Conservation (phyloP, 2,888 invertebrate genomes). For the Crepidodera aurea region DNA sequence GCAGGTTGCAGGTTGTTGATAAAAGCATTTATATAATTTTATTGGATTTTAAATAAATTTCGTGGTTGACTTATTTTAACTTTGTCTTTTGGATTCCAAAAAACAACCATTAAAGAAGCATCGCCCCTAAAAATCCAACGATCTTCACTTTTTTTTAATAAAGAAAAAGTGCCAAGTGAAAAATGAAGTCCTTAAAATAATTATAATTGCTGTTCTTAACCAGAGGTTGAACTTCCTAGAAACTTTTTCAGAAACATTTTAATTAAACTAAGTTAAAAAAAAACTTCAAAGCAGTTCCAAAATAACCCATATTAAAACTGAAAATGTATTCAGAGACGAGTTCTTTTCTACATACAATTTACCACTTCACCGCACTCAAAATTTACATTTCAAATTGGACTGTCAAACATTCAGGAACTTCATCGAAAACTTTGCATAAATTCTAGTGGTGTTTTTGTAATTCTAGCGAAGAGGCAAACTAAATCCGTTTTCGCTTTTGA, state of each 20-base stretch:
- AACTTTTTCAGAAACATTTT: conserved; percentile 4
- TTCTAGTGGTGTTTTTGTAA: conserved; percentile 16
- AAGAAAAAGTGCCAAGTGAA: too few species aligned
- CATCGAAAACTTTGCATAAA: conserved; percentile 24
- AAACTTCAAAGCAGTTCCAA: conserved; percentile 22
- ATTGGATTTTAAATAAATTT: too few species aligned
- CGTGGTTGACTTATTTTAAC: too few species aligned
- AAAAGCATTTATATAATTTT: too few species aligned
- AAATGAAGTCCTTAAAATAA: background rate
- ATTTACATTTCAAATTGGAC: conserved; percentile 31
- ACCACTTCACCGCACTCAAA: conserved; percentile 21
- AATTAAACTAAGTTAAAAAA: conserved; percentile 15
- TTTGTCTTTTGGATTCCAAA: too few species aligned
- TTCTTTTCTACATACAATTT: conserved; percentile 25
- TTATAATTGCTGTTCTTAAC: conserved; percentile 9
- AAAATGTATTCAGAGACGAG: conserved; percentile 21
- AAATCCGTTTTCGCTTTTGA: background rate
- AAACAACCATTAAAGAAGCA: too few species aligned
- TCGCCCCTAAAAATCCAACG: too few species aligned
- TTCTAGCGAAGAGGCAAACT: background rate
- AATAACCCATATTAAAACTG: conserved; percentile 20
- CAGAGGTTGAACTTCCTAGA: background rate
- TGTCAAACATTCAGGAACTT: conserved; percentile 27
- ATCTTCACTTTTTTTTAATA: too few species aligned
- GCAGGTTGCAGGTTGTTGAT: too few species aligned